Base-by-base conservation (phyloP, 2,797 vertebrate genomes). In the Anguilla anguilla region DNA sequence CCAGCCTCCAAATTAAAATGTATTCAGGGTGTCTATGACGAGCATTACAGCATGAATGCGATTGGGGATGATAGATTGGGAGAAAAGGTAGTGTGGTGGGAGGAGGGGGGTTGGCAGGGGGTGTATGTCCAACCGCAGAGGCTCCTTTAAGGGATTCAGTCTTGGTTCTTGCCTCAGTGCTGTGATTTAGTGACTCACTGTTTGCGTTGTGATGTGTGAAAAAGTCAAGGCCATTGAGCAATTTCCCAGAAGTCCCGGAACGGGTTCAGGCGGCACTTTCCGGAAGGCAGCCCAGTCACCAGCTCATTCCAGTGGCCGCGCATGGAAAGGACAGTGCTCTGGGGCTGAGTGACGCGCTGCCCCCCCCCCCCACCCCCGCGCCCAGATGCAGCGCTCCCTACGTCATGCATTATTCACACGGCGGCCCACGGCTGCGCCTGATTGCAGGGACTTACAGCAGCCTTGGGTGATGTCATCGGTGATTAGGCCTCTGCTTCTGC, bases 121-220 rank as follows among this genome's bases (percentile, higher is more conserved):
- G 4, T 13, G 13, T n/a, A 39, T 43, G 39, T 46, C 19, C 43
- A 82, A n/a, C 39, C 2, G 25, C 6, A 51, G 43, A 10, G 79
- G 43, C 25, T n/a, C 46, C 46, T 82, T 82, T 82, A 51, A 82
- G 79, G 22, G 19, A 82, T 82, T 25, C 15, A 6, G 9, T 0
- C 39, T 13, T n/a, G 7, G 9, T 51, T 82, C 79, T 82, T 11
- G 79, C 79, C 79, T 82, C 43, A n/a, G 19, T n/a, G 22, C 46
- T 49, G 46, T 82, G 79, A 46, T 81, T 81, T n/a, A 3, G 43
- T 82, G 79, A 82, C 79, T 82, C 43, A 51, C 79, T n/a, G 19
- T 49, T 49, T 51, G 7, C 25, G 22, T 51, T 82, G 2, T 22
- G 25, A 49, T 51, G 79, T 82, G 79, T 82, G 79, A 82, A 82